phyloP scores from a whole-genome alignment of 2,113 vertebrate species.

The Paraplagusia blochii region DNA sequence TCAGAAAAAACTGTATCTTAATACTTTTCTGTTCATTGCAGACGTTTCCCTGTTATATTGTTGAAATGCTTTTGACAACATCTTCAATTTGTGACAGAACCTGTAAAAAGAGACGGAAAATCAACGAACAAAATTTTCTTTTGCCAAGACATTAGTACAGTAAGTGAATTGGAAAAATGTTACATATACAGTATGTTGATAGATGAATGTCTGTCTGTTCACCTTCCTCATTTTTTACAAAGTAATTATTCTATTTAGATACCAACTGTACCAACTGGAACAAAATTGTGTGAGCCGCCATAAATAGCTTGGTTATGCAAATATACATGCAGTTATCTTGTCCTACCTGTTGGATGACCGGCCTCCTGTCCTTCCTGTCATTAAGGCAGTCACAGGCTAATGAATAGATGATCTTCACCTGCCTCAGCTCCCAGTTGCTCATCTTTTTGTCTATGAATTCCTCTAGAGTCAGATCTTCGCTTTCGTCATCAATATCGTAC shows the following conservation, averaged over 20 bases:
- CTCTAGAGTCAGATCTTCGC: slow-evolving; percentile 87
- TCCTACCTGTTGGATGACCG: slow-evolving; percentile 81
- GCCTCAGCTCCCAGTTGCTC: slow-evolving; percentile 71
- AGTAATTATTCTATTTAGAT: too few relatives aligned
- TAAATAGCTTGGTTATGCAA: too few relatives aligned
- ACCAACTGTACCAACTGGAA: too few relatives aligned
- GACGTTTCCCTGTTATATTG: not conserved
- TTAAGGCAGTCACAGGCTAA: slow-evolving; percentile 83
- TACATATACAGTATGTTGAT: too few relatives aligned
- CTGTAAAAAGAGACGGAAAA: slow-evolving; percentile 43
- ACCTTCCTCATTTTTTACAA: too few relatives aligned
- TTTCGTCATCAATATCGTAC: slow-evolving; percentile 93
- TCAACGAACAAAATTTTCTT: too few relatives aligned
- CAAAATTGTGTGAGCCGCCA: too few relatives aligned
- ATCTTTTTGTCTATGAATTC: slow-evolving; percentile 87
- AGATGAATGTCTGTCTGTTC: too few relatives aligned
- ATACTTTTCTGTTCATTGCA: too few relatives aligned
- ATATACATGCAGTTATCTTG: not conserved
- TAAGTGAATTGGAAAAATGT: too few relatives aligned
- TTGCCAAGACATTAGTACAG: too few relatives aligned
- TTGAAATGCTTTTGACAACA: slow-evolving; percentile 45
- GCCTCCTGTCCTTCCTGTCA: slow-evolving; percentile 86
- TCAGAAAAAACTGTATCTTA: too few relatives aligned
- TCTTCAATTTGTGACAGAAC: slow-evolving; percentile 60
- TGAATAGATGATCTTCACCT: slow-evolving; percentile 79